Conservation (phyloP, 2,888 invertebrate species). For the Drosophila setosimentum region DNA sequence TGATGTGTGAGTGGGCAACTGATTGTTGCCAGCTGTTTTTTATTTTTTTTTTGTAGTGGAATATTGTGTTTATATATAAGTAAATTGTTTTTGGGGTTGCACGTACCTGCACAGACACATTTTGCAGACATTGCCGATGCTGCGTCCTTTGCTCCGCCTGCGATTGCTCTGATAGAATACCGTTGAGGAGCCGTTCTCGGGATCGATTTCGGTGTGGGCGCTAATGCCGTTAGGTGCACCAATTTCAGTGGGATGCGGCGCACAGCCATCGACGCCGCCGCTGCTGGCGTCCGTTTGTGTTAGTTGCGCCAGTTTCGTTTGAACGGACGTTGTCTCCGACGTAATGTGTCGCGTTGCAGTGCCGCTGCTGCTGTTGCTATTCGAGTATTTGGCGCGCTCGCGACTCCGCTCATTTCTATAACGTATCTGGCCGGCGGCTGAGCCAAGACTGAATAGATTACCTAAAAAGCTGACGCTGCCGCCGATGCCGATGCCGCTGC, state of each 20-base stretch:
- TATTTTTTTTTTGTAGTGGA: not conserved
- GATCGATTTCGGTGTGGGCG: constrained; percentile 73
- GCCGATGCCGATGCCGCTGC: constrained; percentile 41
- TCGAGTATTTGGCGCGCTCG: constrained; percentile 82
- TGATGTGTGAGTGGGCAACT: not conserved
- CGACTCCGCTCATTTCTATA: constrained; percentile 85
- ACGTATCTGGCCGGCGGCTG: constrained; percentile 84
- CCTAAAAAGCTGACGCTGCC: constrained; percentile 75
- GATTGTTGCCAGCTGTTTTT: constrained; percentile 7
- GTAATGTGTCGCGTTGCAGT: constrained; percentile 63
- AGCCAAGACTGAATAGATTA: constrained; percentile 82
- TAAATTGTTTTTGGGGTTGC: not conserved
- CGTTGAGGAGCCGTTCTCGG: constrained; percentile 82
- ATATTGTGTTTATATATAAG: constrained; percentile 19
- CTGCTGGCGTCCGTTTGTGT: constrained; percentile 67
- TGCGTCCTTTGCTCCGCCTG: constrained; percentile 83
- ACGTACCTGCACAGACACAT: constrained; percentile 84
- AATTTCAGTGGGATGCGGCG: constrained; percentile 47
- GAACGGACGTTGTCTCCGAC: constrained; percentile 50
- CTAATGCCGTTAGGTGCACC: constrained; percentile 45
- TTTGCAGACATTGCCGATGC: constrained; percentile 83
- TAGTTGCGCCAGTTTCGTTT: constrained; percentile 81
- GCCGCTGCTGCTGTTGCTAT: constrained; percentile 51
- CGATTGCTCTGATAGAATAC: constrained; percentile 84
- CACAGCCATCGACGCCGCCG: constrained; percentile 47